These are phyloP conservation scores for Iphiclides podalirius DNA, from an alignment of 2,888 invertebrate species.

Conservation along the genomic window DNA sequence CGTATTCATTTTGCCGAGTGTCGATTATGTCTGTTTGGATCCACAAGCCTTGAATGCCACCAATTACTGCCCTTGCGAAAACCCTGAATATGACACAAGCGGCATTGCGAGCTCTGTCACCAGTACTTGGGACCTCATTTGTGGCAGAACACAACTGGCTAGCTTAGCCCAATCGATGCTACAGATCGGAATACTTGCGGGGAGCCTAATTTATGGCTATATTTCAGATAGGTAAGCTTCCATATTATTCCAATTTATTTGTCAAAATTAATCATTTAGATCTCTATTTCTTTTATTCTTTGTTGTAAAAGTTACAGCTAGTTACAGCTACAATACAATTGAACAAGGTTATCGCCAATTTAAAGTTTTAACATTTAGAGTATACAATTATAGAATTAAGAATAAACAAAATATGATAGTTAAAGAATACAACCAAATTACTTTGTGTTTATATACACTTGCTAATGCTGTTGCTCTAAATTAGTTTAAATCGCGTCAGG, in stretches of 20 bases:
- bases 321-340: no score
- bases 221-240: constrained; percentile 75
- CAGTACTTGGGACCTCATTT: constrained; percentile 82
- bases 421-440: no score
- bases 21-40: constrained; percentile 69
- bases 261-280: not conserved
- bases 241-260: constrained; percentile 7
- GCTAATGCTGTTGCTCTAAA: no score
- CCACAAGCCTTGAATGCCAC: constrained; percentile 49
- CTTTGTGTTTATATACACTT: no score
- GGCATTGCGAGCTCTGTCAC: constrained; percentile 78
- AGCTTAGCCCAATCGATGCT: constrained; percentile 78
- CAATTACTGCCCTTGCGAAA: constrained; percentile 61
- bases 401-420: no score
- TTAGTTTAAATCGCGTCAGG: no score
- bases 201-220: constrained; percentile 76
- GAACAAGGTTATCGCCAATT: no score
- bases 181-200: constrained; percentile 78
- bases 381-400: no score
- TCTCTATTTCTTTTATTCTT: constrained; percentile 2
- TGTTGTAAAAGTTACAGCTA: not conserved
- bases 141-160: constrained; percentile 72
- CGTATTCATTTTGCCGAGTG: constrained; percentile 76
- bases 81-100: constrained; percentile 75
- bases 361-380: no score